A percentile compares a stretch with the other conserved stretches of the same genome.
Conservation (phyloP, 92 coral and sea anemone species). For the Epizoanthus stellaris region DNA sequence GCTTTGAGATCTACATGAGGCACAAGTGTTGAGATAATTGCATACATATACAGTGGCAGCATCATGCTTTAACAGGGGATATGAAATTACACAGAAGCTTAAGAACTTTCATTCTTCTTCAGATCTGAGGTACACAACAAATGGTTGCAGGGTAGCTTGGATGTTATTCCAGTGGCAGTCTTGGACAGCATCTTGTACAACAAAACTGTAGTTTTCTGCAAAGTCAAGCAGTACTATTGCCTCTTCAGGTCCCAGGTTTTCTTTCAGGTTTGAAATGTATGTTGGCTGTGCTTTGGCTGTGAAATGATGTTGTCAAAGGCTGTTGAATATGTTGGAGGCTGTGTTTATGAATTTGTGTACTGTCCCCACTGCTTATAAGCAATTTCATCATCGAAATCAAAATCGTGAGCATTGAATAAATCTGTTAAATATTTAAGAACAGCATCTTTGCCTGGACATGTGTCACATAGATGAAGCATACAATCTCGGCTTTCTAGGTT, state of each 20-base stretch:
- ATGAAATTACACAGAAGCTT: slow-evolving; percentile 22
- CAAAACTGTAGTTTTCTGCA: slow-evolving; percentile 39
- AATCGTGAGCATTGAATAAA: no score
- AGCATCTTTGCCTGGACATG: no score
- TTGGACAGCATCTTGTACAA: slow-evolving; percentile 30
- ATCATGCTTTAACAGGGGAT: slow-evolving; percentile 33
- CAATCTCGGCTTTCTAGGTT: no score
- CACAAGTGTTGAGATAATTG: slow-evolving; percentile 5
- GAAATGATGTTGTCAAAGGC: slow-evolving; percentile 11
- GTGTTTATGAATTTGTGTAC: no score
- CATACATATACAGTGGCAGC: slow-evolving; percentile 29
- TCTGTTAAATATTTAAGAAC: no score
- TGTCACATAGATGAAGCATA: no score
- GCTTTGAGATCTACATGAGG: slow-evolving; percentile 32
- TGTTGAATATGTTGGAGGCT: not conserved
- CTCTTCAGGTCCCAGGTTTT: not conserved
- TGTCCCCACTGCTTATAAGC: no score
- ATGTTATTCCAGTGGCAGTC: slow-evolving; percentile 30
- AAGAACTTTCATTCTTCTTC: not conserved
- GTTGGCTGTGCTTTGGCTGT: not conserved
- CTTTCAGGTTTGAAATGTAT: no score
- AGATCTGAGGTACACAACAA: not conserved
- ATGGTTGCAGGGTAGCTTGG: slow-evolving; percentile 33
- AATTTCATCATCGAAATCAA: no score
- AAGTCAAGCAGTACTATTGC: slow-evolving; percentile 30